phyloP scores from a whole-genome alignment of 2,888 invertebrate species.

The Phaedon cochleariae region DNA sequence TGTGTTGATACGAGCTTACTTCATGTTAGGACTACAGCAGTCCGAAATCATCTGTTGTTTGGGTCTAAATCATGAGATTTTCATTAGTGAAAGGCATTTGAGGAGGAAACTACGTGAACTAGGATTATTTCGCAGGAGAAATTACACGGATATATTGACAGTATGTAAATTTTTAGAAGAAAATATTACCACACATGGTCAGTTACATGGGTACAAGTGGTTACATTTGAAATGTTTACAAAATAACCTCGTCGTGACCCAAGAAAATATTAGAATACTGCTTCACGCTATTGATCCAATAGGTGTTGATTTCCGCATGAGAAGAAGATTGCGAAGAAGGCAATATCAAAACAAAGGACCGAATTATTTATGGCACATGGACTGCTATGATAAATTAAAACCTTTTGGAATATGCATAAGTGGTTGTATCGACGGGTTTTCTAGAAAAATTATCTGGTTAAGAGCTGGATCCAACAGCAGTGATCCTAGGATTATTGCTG shows the following conservation, averaged over 20 bases:
- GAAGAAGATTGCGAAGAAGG: conserved; percentile 3
- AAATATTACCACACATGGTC: neutral
- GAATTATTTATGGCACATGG: too few relatives aligned
- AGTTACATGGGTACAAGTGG: too few relatives aligned
- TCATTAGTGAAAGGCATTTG: too few relatives aligned
- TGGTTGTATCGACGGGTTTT: conserved; percentile 2
- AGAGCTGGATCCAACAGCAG: neutral
- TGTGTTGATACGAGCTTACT: neutral
- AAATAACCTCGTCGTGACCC: neutral
- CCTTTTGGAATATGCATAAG: conserved; percentile 10
- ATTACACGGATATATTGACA: neutral
- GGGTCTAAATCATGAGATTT: neutral
- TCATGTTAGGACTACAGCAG: neutral
- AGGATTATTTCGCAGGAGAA: neutral
- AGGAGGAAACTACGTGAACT: neutral
- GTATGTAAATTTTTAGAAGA: neutral
- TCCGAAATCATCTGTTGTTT: neutral
- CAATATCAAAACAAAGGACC: conserved; percentile 3
- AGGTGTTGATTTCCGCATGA: neutral
- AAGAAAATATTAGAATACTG: neutral
- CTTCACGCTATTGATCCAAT: conserved; percentile 5
- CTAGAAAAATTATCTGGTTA: neutral
- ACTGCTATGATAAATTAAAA: conserved; percentile 5
- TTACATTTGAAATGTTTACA: conserved; percentile 7
- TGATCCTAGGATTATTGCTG: too few relatives aligned